A percentile compares a stretch with the other conserved stretches of the same genome.
Conservation (phyloP, 2,888 invertebrate genomes). For the Plagiodera versicolora region DNA sequence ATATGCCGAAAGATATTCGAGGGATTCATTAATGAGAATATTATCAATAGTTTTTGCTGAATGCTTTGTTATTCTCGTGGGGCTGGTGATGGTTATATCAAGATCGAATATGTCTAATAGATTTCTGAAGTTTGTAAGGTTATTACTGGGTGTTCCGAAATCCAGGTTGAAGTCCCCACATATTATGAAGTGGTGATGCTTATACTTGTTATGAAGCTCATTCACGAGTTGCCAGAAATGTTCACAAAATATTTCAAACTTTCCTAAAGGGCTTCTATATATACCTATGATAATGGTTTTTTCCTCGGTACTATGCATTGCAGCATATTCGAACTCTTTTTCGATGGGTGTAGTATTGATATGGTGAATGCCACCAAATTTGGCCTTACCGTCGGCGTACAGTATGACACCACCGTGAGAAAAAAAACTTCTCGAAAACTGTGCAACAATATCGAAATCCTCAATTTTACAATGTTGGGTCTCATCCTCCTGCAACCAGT, state of each 20-base stretch:
- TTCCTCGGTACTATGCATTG: slow-evolving; percentile 7
- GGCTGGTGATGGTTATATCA: background rate
- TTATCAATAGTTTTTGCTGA: slow-evolving; percentile 1
- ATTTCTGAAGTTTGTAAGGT: background rate
- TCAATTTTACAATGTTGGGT: slow-evolving; percentile 10
- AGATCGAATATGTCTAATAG: background rate
- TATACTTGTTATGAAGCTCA: background rate
- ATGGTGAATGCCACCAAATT: background rate
- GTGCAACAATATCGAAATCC: slow-evolving; percentile 9
- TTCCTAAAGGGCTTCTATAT: slow-evolving; percentile 8
- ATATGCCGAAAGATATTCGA: background rate
- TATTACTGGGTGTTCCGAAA: background rate
- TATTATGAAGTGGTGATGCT: slow-evolving; percentile 5
- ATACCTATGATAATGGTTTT: slow-evolving; percentile 3
- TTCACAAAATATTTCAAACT: slow-evolving; percentile 6
- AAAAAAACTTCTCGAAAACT: background rate
- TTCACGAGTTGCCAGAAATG: background rate
- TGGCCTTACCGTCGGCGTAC: background rate
- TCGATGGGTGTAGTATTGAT: slow-evolving; percentile 6
- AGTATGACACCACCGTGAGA: background rate
- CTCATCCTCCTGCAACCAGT: slow-evolving; percentile 10
- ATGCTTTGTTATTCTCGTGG: slow-evolving; percentile 1
- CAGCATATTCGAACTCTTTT: slow-evolving; percentile 7
- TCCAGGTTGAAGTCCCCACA: slow-evolving; percentile 7
- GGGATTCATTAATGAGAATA: background rate